Conservation (phyloP, 2,113 vertebrate genomes). For the Pao palembangensis region DNA sequence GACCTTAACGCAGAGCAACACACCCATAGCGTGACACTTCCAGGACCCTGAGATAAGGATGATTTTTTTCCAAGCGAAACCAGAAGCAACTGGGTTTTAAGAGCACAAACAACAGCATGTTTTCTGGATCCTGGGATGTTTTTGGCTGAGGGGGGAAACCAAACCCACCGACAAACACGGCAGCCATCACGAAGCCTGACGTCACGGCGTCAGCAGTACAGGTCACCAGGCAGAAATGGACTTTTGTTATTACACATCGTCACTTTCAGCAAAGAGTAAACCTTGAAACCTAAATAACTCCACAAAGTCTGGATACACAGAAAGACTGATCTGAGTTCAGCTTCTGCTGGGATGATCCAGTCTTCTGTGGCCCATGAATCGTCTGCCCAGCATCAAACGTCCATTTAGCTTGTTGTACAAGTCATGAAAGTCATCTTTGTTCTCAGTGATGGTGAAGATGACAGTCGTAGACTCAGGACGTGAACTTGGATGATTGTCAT, state of each 20-base stretch:
- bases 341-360: too few species aligned
- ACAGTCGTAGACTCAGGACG: too few species aligned
- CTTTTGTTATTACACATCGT: not conserved
- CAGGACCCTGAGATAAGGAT: conserved; percentile 44
- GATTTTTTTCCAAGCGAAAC: conserved; percentile 26
- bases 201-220: not conserved
- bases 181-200: conserved; percentile 47
- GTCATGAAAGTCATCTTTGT: too few species aligned
- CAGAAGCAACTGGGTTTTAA: conserved; percentile 28
- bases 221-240: not conserved
- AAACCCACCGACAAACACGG: conserved; percentile 63
- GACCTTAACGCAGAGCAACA: conserved; percentile 14
- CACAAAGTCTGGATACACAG: not conserved
- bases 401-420: too few species aligned
- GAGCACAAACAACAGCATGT: conserved; percentile 56
- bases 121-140: conserved; percentile 58
- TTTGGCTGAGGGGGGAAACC: conserved; percentile 58
- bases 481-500: too few species aligned
- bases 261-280: not conserved
- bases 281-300: not conserved
- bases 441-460: too few species aligned
- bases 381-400: too few species aligned
- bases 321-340: too few species aligned
- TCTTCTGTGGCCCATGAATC: too few species aligned
- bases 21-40: conserved; percentile 28